These are phyloP conservation scores for Rousettus leschenaultii DNA, from an alignment of 2,113 vertebrate species.

Conservation along the genomic window DNA sequence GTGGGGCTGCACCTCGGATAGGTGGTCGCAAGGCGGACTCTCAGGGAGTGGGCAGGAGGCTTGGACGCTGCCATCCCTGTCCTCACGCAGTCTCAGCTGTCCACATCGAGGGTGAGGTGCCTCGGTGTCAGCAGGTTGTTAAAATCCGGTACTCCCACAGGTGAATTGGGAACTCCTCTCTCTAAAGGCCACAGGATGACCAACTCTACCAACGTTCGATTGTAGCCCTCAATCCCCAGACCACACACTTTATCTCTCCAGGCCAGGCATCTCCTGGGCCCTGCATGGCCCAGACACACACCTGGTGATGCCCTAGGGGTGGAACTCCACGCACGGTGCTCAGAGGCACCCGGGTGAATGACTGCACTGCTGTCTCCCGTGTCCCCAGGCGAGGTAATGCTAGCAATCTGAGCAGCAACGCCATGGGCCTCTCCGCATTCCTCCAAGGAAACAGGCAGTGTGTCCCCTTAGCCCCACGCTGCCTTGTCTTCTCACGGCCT, in stretches of 20 bases:
- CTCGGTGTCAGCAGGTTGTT: background rate
- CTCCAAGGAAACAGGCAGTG: background rate
- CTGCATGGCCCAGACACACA: background rate
- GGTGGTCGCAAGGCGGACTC: too few relatives aligned
- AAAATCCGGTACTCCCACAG: background rate
- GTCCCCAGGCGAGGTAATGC: background rate
- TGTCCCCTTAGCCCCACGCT: too few relatives aligned
- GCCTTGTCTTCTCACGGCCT: background rate
- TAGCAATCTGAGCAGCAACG: background rate
- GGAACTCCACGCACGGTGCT: background rate
- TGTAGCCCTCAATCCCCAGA: background rate
- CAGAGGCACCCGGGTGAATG: background rate
- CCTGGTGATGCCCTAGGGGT: background rate
- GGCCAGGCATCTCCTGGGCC: background rate
- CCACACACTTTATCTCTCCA: background rate
- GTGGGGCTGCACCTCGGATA: background rate
- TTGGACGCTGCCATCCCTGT: background rate
- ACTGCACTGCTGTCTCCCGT: fast-evolving
- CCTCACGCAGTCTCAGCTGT: background rate
- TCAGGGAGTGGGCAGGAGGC: background rate
- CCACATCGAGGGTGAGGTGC: background rate
- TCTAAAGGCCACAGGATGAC: background rate
- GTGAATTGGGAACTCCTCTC: background rate
- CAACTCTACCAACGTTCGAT: background rate
- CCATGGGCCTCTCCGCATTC: too few relatives aligned